Base-by-base conservation (phyloP, 1,140 invertebrate species). In the Patella vulgata region DNA sequence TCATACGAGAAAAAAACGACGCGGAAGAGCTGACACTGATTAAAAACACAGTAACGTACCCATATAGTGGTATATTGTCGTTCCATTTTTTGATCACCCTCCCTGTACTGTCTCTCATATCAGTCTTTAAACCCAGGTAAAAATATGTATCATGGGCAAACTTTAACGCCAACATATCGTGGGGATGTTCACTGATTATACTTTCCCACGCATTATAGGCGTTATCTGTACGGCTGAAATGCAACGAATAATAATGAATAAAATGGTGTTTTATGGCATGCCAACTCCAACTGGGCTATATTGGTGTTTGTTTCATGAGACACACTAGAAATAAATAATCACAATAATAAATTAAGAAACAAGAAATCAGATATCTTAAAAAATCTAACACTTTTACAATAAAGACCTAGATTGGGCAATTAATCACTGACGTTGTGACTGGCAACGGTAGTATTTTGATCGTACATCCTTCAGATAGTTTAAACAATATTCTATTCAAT, bases 81-180 rank as follows among this genome's bases (percentile, higher is more conserved):
- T 81, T 76, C 86, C 87, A 88, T n/a, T 81, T 68, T 6, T 84
- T 78, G 42, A 88, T 62, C 14, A 87, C 84, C 30, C 86, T 68
- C 31, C 82, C 86, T 27, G 88, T 73, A 23, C 85, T 86, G 67
- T 88, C 86, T 57, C 84, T 70, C 73, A 87, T 85, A 62, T 85
- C 75, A 19, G 60, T 54, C 17, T 77, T 76, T 50, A 82, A 70
- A 9, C 87, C 88, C 12, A 85, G 71, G 68, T 87, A 89, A 71
- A 89, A 89, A 63, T 88, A 88, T 1, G 82, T 81, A 61, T 89
- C 88, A 57, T 88, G 85, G 9, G 86, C 82, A 60, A 88, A 85
- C 68, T 88, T 89, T 6, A 88, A 62, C 8, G 88, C 87, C 48
- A 87, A 72, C 64, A 88, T 83, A 70, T 89, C 88, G 30, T 78